Base-by-base conservation (phyloP, 2,888 invertebrate genomes). In the Merodon equestris region DNA sequence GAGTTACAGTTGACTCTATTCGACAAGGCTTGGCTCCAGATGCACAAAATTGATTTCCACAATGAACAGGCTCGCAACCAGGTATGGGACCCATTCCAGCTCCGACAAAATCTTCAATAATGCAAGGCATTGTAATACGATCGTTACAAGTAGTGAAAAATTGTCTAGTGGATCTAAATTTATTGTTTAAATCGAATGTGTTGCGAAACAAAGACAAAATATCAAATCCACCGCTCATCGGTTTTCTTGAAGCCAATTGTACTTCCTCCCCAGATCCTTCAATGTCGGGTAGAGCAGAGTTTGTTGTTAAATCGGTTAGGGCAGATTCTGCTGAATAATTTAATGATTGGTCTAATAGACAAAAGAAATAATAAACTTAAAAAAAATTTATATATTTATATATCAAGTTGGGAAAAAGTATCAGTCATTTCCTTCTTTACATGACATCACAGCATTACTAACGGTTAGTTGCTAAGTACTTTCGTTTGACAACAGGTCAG, bases 71-170 rank as follows among this genome's bases (percentile, higher is more conserved):
- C 86, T 94, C 94, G 85, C 96, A 96, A 9, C 93, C 86, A 0
- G 88, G 88, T 40, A 87, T 48, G 0, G 86, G 91, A 0, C 86
- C 86, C 48, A 86, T 76, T 0, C 88, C 88, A 1, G 86, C 94
- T 90, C 93, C 92, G 72, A 96, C 91, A 85, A 96, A 93, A 85
- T 96, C 95, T 84, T 96, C 96, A 64, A 94, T 93, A 85, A 96
- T 95, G 84, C 96, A 96, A 0, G 95, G 94, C 89, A 96, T 93
- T 0, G 95, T 92, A 53, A 96, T 92, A 54, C 93, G 91, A 85
- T 96, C 95, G 12, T 89, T 89, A 85, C 96, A 96, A 0, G 83
- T 85, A 61, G 86, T 85, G 36, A 83, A 86, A 73, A 86, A 86
- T 53, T 89, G 88, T 1, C 86, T 81, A 4, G 72, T 9, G 15